Evolutionary conservation across 2,888 invertebrate genomes (phyloP).

Genomic region (Limnephilus marmoratus): DNA sequence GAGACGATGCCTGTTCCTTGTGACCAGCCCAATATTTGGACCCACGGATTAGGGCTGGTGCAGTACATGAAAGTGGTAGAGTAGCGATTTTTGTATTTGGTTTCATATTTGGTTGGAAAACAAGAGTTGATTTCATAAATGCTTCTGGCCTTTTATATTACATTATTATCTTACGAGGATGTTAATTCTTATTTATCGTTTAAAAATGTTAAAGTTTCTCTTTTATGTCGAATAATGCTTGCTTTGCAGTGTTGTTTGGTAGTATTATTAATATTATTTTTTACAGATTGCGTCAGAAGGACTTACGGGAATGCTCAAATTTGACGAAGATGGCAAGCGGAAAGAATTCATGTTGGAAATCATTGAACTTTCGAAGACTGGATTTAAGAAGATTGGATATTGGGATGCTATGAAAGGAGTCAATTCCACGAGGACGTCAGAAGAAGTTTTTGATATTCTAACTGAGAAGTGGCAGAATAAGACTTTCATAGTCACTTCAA

Average conservation of each 20-base stretch:
- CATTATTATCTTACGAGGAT: not conserved
- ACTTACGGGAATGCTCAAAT: constrained; percentile 81
- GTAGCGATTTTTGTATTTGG: not conserved
- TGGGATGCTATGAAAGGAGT: constrained; percentile 64
- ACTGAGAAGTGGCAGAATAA: constrained; percentile 79
- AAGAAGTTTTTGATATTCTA: constrained; percentile 60
- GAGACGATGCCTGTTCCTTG: constrained; percentile 56
- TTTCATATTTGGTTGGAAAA: not conserved
- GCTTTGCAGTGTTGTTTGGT: not conserved
- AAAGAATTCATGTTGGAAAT: constrained; percentile 79
- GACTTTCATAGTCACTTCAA: constrained; percentile 84
- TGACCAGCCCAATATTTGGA: constrained; percentile 47
- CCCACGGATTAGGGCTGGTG: constrained; percentile 49
- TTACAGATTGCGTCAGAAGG: constrained; percentile 78
- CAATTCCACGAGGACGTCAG: constrained; percentile 69
- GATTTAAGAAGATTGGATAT: constrained; percentile 65
- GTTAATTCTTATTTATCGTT: not conserved
- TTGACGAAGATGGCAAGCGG: constrained; percentile 84
- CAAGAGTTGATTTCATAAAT: not conserved
- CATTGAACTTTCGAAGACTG: constrained; percentile 57
- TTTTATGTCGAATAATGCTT: not conserved
- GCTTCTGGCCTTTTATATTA: not conserved
- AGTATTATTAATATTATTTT: not conserved
- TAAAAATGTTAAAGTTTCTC: not conserved
- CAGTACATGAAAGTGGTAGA: constrained; percentile 60